phyloP scores from a whole-genome alignment of 2,888 invertebrate genomes.

The Drosophila macrospina region DNA sequence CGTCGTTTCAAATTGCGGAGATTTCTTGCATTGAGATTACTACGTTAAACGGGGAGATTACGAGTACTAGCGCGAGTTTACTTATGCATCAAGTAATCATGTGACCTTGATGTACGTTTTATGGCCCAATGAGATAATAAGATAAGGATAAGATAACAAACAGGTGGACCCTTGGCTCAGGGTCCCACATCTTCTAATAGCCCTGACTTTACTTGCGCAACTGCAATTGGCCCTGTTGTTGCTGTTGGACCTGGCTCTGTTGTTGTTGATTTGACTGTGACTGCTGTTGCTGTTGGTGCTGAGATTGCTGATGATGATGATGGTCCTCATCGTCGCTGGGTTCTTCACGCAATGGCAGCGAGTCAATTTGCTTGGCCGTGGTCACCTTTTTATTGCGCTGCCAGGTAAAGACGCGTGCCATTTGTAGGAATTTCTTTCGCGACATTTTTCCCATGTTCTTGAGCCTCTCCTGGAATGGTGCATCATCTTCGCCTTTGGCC shows the following conservation, averaged over 20 bases:
- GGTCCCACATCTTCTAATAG: conserved; percentile 11
- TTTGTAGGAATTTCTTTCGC: conserved; percentile 92
- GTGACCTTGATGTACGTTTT: conserved; percentile 53
- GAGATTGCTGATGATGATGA: conserved; percentile 67
- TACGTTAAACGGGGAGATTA: conserved; percentile 50
- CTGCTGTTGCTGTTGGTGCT: conserved; percentile 45
- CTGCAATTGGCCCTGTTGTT: conserved; percentile 69
- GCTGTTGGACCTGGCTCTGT: conserved; percentile 52
- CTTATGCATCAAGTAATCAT: conserved; percentile 36
- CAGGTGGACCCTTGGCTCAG: conserved; percentile 33
- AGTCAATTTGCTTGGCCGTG: conserved; percentile 86
- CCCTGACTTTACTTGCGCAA: conserved; percentile 68
- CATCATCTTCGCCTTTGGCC: conserved; percentile 88
- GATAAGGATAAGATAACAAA: conserved; percentile 72
- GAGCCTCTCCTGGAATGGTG: conserved; percentile 90
- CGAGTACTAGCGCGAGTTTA: conserved; percentile 41
- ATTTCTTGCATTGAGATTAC: conserved; percentile 56
- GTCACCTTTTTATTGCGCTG: conserved; percentile 87
- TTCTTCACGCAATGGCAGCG: conserved; percentile 87
- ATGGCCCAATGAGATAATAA: conserved; percentile 68
- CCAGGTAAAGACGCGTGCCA: conserved; percentile 91
- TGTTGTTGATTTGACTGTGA: conserved; percentile 44
- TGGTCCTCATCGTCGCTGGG: conserved; percentile 88
- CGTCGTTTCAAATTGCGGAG: conserved; percentile 33
- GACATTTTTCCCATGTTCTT: conserved; percentile 94